A percentile compares a stretch with the other conserved stretches of the same genome.
phyloP scores from a whole-genome alignment of 1,140 invertebrate species.

The Monomorium pharaonis region DNA sequence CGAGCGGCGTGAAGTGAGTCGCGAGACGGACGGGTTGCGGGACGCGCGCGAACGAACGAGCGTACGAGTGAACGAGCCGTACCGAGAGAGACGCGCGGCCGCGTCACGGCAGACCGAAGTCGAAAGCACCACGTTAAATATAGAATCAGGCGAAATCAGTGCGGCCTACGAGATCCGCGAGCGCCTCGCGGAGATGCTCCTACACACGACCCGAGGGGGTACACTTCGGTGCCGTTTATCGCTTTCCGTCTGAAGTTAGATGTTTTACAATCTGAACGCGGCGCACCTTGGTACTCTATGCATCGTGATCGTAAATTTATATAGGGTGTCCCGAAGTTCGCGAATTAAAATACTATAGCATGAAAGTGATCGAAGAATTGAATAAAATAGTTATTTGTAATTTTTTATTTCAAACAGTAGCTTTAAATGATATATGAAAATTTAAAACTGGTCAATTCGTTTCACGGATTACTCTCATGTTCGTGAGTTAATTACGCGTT shows the following conservation, averaged over 20 bases:
- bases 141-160: slow-evolving; percentile 39
- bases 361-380: too few relatives aligned
- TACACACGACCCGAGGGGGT: background rate
- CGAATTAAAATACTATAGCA: too few relatives aligned
- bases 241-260: background rate
- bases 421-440: too few relatives aligned
- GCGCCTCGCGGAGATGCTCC: slow-evolving; percentile 26
- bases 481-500: too few relatives aligned
- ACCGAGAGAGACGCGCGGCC: background rate
- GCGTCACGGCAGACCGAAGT: background rate
- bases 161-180: background rate
- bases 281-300: background rate
- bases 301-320: background rate
- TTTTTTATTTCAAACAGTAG: too few relatives aligned
- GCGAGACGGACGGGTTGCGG: background rate
- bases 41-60: background rate
- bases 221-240: background rate
- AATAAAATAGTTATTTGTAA: too few relatives aligned
- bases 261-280: background rate
- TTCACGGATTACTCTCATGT: too few relatives aligned
- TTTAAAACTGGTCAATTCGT: too few relatives aligned
- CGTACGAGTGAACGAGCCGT: background rate
- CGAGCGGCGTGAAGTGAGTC: slow-evolving; percentile 23
- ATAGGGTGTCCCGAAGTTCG: too few relatives aligned
- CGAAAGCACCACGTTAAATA: slow-evolving; percentile 47